Evolutionary conservation across 92 coral and sea anemone genomes (phyloP).

Genomic region (Epizoanthus ramosus): DNA sequence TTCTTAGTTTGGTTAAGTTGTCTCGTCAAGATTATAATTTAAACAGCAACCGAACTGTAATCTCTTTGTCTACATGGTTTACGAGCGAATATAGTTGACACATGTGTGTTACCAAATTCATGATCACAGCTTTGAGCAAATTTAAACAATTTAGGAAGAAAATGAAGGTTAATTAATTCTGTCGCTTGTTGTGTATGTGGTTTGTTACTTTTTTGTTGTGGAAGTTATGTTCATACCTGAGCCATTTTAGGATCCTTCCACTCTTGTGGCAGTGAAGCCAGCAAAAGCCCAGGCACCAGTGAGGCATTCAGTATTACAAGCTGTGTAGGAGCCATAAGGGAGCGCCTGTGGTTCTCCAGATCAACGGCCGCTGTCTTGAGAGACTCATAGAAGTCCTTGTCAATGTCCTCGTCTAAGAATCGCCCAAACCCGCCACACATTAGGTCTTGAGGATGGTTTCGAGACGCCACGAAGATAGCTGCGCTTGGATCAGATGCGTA

Average conservation of each 20-base stretch:
- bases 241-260: conserved; percentile 61
- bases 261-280: conserved; percentile 70
- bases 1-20: too few relatives aligned
- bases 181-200: too few relatives aligned
- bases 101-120: too few relatives aligned
- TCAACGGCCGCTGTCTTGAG: conserved; percentile 66
- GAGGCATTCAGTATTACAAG: conserved; percentile 67
- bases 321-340: conserved; percentile 66
- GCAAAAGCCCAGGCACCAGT: conserved; percentile 78
- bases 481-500: conserved; percentile 52
- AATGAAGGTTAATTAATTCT: too few relatives aligned
- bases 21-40: too few relatives aligned
- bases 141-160: too few relatives aligned
- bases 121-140: too few relatives aligned
- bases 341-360: conserved; percentile 47
- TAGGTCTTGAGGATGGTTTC: conserved; percentile 66
- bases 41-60: too few relatives aligned
- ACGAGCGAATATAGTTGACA: too few relatives aligned
- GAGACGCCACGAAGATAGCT: conserved; percentile 71
- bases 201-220: too few relatives aligned
- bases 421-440: conserved; percentile 71
- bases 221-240: conserved; percentile 7
- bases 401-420: conserved; percentile 74
- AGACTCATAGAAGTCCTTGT: conserved; percentile 52
- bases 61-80: too few relatives aligned